Conservation (phyloP, 2,113 vertebrate species). For the Balaenoptera acutorostrata region DNA sequence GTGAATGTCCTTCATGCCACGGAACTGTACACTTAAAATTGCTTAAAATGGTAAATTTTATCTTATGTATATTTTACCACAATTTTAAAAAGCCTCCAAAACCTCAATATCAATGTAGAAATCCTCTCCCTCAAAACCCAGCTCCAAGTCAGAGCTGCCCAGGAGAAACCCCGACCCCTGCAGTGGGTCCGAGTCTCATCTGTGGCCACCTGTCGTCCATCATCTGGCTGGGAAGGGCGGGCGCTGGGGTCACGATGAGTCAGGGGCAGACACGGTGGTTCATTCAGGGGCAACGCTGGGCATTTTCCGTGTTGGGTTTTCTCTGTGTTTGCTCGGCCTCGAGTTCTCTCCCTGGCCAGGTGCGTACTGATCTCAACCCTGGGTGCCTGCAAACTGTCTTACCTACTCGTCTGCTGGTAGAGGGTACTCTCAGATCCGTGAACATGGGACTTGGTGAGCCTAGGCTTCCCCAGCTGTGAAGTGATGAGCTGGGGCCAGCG, state of each 20-base stretch:
- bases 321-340: neutral
- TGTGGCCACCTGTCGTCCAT: neutral
- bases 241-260: neutral
- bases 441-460: neutral
- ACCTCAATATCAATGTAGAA: neutral
- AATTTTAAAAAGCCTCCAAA: neutral
- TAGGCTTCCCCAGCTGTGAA: neutral
- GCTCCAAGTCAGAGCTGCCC: neutral
- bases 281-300: neutral
- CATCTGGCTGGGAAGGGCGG: neutral
- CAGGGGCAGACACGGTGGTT: neutral
- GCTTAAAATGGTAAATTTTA: neutral
- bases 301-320: rapidly evolving
- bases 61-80: neutral
- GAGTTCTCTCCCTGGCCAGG: neutral
- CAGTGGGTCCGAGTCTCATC: rapidly evolving
- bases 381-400: too few species aligned
- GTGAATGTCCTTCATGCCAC: neutral
- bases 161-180: neutral
- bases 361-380: rapidly evolving
- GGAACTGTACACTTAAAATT: neutral
- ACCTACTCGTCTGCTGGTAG: rapidly evolving
- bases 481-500: neutral
- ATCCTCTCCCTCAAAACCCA: neutral
- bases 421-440: neutral